Percentiles rank a stretch among this genome's conserved stretches.
phyloP scores from a whole-genome alignment of 92 coral and sea anemone species.

The Anthopleura xanthogrammica region DNA sequence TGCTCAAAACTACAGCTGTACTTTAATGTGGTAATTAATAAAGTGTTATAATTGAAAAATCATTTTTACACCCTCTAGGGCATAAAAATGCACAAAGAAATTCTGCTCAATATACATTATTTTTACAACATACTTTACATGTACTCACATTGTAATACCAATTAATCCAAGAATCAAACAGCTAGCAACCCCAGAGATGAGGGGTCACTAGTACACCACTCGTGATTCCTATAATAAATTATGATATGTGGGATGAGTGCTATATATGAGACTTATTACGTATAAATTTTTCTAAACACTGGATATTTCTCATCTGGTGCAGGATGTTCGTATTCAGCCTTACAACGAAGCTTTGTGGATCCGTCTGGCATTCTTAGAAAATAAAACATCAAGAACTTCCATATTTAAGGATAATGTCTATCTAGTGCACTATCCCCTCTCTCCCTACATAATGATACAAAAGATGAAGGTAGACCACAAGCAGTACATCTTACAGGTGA shows the following conservation, averaged over 20 bases:
- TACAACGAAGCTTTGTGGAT: conserved; percentile 72
- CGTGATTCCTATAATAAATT: too few relatives aligned
- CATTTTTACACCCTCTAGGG: too few relatives aligned
- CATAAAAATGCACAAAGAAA: too few relatives aligned
- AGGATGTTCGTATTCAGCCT: conserved; percentile 74
- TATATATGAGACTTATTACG: too few relatives aligned
- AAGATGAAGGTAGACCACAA: conserved; percentile 73
- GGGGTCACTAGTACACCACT: too few relatives aligned
- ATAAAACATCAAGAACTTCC: conserved; percentile 27
- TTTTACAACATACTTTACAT: too few relatives aligned
- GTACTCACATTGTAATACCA: too few relatives aligned
- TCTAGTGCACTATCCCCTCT: conserved; percentile 76
- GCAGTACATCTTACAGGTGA: conserved; percentile 79
- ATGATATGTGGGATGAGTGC: too few relatives aligned
- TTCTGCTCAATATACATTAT: too few relatives aligned
- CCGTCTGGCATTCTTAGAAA: conserved; percentile 53
- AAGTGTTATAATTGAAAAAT: background rate
- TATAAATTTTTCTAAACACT: background rate
- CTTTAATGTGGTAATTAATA: conserved; percentile 58
- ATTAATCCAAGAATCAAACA: too few relatives aligned
- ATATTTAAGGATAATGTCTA: conserved; percentile 51
- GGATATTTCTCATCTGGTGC: background rate
- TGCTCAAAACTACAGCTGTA: conserved; percentile 46
- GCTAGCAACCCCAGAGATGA: too few relatives aligned
- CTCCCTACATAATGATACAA: conserved; percentile 71